A percentile compares a stretch with the other conserved stretches of the same genome.
Evolutionary conservation across 2,113 vertebrate genomes (phyloP).

Genomic region (Barnardius zonarius): DNA sequence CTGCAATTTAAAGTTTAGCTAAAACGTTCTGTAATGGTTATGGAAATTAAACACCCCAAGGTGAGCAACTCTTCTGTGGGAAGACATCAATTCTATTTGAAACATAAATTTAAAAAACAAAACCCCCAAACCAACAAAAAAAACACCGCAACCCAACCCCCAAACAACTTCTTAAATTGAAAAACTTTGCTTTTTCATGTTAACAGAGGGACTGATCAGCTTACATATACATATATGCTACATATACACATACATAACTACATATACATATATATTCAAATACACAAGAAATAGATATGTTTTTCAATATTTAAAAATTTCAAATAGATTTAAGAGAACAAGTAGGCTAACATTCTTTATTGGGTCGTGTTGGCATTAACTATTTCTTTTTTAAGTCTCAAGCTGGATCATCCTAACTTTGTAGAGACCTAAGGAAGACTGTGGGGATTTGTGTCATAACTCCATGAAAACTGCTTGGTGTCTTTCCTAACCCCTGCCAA

Average conservation of each 20-base stretch:
- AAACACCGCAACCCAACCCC: neutral
- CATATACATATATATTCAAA: neutral
- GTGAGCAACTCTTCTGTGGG: neutral
- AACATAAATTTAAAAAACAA: neutral
- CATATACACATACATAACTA: neutral
- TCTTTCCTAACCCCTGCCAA: neutral
- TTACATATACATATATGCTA: neutral
- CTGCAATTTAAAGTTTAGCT: neutral
- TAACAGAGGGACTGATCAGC: neutral
- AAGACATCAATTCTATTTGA: neutral
- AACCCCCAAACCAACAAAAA: neutral
- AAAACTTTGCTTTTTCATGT: neutral
- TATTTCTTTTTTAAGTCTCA: neutral
- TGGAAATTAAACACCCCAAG: neutral
- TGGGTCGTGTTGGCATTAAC: neutral
- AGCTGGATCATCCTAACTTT: neutral
- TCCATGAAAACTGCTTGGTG: neutral
- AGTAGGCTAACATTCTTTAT: neutral
- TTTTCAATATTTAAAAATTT: neutral
- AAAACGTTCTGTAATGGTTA: neutral
- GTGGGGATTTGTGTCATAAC: neutral
- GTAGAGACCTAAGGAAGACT: neutral
- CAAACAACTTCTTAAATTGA: neutral
- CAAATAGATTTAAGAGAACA: neutral
- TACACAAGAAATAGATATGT: neutral